Evolutionary conservation across 2,888 invertebrate genomes (phyloP), one percentile per base, ranked within the genome.

Genomic region (Beris chalybata): DNA sequence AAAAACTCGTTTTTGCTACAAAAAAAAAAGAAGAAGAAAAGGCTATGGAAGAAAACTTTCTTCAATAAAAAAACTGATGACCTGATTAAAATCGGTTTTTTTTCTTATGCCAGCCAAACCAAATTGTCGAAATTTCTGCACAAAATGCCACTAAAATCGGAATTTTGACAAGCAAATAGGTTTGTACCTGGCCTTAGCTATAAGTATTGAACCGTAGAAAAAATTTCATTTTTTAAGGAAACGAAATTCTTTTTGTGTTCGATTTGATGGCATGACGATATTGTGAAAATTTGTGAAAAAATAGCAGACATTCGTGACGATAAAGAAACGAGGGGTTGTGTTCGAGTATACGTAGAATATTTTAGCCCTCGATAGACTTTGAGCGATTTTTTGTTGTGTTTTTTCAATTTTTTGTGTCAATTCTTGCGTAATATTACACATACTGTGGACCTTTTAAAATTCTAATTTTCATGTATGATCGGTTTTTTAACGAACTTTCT

Each of bases 401-500:
- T 64, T 64, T 64, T 54, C 15, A 32, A 22, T 22, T 45, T 22
- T 64, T 54, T 64, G 52, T 64, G 44, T 54, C 54, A 54, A 64
- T 54, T 64, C 53, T 64, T 64, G 64, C 32, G 54, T 54, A 64
- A 64, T 64, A 52, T 52, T 12, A 53, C 53, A 31, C 29, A 64
- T 53, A 53, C 31, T 45, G 53, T 31, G 43, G 11, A 12, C 44
- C 30, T 32, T 64, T 64, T 54, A 54, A 64, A 64, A 64, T 54
- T 64, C 45, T 54, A 64, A 64, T 54, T 64, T 64, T 29, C 53
- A 43, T 12, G 22, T 32, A 50, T 31, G 31, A 32, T 29, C 4
- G 12, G 43, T 61, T 61, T 50, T 61, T 13, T 65, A 65, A 65
- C 64, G 64, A 65, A 65, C 64, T 65, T 65, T 65, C 64, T 65